phyloP scores from a whole-genome alignment of 2,113 vertebrate genomes.

The Zosterops pallidus region DNA sequence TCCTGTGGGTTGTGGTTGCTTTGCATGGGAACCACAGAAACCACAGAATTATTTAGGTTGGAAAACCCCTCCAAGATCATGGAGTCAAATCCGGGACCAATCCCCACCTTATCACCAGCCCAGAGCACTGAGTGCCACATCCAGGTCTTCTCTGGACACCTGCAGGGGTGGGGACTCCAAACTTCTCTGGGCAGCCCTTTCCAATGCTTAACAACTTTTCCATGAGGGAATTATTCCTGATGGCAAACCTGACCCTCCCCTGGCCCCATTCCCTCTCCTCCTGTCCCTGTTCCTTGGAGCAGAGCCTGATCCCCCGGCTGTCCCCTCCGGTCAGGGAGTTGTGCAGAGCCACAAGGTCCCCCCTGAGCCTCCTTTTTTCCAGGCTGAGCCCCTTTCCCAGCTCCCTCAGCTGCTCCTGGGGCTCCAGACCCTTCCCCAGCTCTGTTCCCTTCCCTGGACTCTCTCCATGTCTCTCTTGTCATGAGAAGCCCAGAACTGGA shows the following conservation, averaged over 20 bases:
- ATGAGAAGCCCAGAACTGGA: background rate
- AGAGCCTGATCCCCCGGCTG: fast-evolving
- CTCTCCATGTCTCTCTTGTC: fast-evolving
- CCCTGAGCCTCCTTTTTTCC: background rate
- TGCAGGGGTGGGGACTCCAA: background rate
- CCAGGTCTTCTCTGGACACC: background rate
- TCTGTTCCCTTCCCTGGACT: fast-evolving
- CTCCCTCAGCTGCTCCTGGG: fast-evolving
- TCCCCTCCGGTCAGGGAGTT: background rate
- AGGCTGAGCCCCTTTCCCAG: background rate
- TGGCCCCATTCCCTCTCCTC: background rate
- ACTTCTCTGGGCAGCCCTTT: background rate
- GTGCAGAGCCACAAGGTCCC: background rate
- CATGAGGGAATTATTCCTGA: background rate
- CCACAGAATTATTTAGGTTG: background rate
- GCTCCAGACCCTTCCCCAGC: background rate
- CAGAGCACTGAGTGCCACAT: background rate
- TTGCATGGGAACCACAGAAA: background rate
- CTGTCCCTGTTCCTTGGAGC: background rate
- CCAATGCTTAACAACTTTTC: background rate
- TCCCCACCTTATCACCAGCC: background rate
- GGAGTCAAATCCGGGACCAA: background rate
- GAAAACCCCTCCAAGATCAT: background rate
- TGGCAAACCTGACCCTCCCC: fast-evolving
- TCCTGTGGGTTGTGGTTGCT: background rate